Conservation (phyloP, 2,113 vertebrate species). For the Micromys minutus region DNA sequence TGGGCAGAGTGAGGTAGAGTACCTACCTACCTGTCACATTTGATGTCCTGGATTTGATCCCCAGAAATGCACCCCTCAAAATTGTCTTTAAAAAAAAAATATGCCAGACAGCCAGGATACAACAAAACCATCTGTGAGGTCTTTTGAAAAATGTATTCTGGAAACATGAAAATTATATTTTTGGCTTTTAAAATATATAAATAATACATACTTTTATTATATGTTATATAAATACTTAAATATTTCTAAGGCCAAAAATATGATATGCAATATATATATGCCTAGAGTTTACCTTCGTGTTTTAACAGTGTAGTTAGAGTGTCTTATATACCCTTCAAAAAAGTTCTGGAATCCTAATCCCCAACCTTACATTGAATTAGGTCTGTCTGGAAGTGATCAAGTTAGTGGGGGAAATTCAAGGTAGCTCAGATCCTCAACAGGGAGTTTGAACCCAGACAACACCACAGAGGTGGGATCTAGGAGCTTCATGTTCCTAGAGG, state of each 20-base stretch:
- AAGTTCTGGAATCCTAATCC: background rate
- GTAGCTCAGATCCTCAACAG: background rate
- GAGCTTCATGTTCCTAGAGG: background rate
- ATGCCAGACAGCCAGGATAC: background rate
- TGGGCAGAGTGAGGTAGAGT: background rate
- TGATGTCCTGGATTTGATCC: background rate
- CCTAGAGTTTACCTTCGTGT: constrained; percentile 10
- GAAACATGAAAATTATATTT: constrained; percentile 5
- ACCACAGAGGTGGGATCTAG: background rate
- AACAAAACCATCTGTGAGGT: background rate
- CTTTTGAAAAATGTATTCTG: background rate
- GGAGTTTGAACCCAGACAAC: background rate
- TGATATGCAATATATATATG: too few relatives aligned
- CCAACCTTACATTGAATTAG: background rate
- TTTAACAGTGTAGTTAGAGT: background rate
- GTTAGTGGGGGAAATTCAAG: background rate
- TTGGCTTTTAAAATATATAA: background rate
- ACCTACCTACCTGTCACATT: too few relatives aligned
- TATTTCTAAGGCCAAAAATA: too few relatives aligned
- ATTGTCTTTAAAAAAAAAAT: background rate
- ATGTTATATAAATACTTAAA: too few relatives aligned
- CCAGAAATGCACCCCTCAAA: background rate
- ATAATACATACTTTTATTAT: too few relatives aligned
- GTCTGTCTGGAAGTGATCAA: background rate
- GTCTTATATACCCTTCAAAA: background rate